Percentiles rank a stretch among this genome's conserved stretches.
Conservation (phyloP, 2,113 vertebrate species). For the Anser brachyrhynchus region DNA sequence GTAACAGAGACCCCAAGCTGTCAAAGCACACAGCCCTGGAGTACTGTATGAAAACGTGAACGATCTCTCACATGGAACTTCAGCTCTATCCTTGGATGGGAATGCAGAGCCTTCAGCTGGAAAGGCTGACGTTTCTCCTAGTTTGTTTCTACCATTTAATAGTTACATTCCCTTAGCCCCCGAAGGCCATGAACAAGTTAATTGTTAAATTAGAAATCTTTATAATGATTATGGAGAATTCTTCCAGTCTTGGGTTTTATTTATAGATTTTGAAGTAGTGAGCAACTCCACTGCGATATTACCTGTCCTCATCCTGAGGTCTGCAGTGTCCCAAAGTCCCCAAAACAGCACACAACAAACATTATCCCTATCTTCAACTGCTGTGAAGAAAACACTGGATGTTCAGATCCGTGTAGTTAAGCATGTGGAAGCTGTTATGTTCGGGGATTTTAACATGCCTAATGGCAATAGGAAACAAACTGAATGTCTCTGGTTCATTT, state of each 20-base stretch:
- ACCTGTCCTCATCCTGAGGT: not conserved
- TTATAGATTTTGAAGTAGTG: not conserved
- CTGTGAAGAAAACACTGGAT: not conserved
- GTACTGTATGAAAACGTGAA: not conserved
- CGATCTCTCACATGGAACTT: not conserved
- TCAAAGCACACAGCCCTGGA: not conserved
- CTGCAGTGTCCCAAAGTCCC: not conserved
- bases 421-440: conserved; percentile 22
- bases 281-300: not conserved
- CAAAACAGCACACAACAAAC: not conserved
- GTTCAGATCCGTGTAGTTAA: not conserved
- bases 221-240: not conserved
- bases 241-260: not conserved
- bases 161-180: not conserved
- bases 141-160: not conserved
- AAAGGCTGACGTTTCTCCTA: not conserved
- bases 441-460: not conserved
- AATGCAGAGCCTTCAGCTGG: not conserved
- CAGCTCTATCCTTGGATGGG: not conserved
- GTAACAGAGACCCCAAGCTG: not conserved
- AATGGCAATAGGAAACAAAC: conserved; percentile 48
- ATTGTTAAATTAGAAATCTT: not conserved
- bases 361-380: not conserved
- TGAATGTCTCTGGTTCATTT: conserved; percentile 42
- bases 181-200: not conserved